Evolutionary conservation across 2,113 vertebrate genomes (phyloP).

Genomic region (Carlito syrichta): DNA sequence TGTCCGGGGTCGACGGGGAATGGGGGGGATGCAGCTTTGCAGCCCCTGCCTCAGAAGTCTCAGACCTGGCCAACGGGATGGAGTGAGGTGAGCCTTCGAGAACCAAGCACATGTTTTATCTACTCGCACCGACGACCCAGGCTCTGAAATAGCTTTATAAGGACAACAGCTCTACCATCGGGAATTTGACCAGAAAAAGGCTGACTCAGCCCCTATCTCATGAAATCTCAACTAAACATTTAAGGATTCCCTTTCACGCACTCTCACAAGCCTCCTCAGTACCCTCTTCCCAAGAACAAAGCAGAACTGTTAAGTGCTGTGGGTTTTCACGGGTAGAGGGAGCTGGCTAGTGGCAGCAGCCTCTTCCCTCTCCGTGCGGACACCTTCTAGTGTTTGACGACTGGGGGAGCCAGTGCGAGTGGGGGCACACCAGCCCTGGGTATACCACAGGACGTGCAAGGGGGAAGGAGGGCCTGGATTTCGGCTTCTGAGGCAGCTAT

Average conservation of each 20-base stretch:
- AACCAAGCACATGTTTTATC: background rate
- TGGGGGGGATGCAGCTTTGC: background rate
- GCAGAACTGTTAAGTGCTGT: background rate
- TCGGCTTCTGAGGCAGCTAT: background rate
- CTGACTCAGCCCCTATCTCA: background rate
- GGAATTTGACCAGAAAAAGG: background rate
- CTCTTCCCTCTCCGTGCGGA: background rate
- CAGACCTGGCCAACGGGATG: background rate
- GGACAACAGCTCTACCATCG: background rate
- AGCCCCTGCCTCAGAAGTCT: background rate
- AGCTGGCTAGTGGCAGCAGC: background rate
- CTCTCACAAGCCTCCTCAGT: background rate
- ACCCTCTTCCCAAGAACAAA: background rate
- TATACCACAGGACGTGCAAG: accelerated
- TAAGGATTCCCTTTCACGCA: background rate
- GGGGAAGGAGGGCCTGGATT: background rate
- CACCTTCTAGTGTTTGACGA: background rate
- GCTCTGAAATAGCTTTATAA: background rate
- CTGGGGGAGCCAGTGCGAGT: background rate
- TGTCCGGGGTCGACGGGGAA: background rate
- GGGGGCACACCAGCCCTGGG: background rate
- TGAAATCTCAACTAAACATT: background rate
- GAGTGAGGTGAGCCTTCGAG: background rate
- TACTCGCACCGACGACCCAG: background rate
- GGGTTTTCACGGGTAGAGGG: too few species aligned